Evolutionary conservation across 2,113 vertebrate genomes (phyloP).

Genomic region (Panthera uncia): DNA sequence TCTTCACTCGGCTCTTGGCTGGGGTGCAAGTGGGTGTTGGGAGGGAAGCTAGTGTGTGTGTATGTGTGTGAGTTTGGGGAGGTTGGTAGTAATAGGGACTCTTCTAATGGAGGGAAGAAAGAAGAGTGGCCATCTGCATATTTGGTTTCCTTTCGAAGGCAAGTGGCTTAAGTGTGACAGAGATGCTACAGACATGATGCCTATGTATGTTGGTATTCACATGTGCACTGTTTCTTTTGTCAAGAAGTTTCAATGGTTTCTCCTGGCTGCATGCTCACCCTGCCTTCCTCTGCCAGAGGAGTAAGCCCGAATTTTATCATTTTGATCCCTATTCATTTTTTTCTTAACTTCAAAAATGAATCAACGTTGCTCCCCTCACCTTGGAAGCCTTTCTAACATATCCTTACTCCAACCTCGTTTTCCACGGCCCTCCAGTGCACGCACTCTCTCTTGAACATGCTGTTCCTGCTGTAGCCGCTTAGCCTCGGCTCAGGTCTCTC

Average conservation of each 20-base stretch:
- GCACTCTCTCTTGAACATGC: background rate
- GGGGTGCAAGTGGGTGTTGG: background rate
- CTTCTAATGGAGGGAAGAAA: background rate
- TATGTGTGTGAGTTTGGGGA: background rate
- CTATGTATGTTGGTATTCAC: background rate
- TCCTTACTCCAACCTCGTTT: background rate
- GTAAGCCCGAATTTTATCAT: background rate
- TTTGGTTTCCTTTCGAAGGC: background rate
- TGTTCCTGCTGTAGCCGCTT: background rate
- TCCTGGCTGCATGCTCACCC: background rate
- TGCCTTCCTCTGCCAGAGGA: background rate
- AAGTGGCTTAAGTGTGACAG: background rate
- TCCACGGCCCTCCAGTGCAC: fast-evolving
- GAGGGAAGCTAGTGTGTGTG: background rate
- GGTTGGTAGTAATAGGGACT: background rate
- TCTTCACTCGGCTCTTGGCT: background rate
- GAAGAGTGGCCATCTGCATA: background rate
- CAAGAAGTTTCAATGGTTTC: background rate
- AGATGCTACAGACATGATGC: background rate
- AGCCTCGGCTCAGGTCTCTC: background rate
- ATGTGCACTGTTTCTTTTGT: background rate
- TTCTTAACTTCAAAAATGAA: constrained; percentile 21
- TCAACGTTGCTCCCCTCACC: background rate
- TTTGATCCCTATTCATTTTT: background rate
- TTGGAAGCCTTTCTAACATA: background rate